Evolutionary conservation across 2,113 vertebrate genomes (phyloP).

Genomic region (Trinectes maculatus): DNA sequence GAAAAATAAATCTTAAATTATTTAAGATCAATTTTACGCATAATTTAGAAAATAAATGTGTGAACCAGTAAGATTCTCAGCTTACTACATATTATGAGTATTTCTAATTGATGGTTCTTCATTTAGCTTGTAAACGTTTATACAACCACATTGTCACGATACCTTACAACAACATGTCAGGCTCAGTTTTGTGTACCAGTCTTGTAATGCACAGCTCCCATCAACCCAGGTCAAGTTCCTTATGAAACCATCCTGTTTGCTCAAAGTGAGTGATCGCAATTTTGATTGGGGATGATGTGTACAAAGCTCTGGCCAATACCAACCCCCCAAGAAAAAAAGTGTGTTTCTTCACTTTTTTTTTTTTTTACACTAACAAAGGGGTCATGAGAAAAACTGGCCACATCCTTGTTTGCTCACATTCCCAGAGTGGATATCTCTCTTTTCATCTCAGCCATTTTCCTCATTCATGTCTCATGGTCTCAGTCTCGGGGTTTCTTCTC

Average conservation of each 20-base stretch:
- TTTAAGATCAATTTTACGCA: no score
- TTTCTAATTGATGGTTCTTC: neutral
- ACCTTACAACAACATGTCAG: constrained; percentile 9
- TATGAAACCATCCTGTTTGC: constrained; percentile 27
- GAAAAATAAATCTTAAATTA: no score
- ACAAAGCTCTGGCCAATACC: constrained; percentile 38
- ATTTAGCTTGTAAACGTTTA: constrained; percentile 1
- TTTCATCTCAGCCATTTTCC: constrained; percentile 50
- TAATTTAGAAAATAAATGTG: neutral
- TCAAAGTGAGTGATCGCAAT: constrained; percentile 42
- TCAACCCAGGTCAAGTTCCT: constrained; percentile 43
- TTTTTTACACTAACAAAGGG: constrained; percentile 36
- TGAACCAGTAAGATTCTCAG: no score
- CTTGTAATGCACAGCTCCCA: constrained; percentile 22
- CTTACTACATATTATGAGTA: no score
- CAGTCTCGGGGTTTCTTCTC: constrained; percentile 45
- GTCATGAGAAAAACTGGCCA: constrained; percentile 73
- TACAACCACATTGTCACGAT: neutral
- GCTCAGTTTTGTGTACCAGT: constrained; percentile 17
- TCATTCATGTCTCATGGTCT: constrained; percentile 47
- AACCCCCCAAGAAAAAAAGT: constrained; percentile 7
- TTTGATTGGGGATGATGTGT: constrained; percentile 47
- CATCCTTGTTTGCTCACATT: constrained; percentile 67
- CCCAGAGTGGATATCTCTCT: constrained; percentile 60
- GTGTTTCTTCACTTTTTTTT: constrained; percentile 11